Evolutionary conservation across 2,113 vertebrate genomes (phyloP), one percentile per base, ranked within the genome.

Genomic region (Ceyx margarethae): DNA sequence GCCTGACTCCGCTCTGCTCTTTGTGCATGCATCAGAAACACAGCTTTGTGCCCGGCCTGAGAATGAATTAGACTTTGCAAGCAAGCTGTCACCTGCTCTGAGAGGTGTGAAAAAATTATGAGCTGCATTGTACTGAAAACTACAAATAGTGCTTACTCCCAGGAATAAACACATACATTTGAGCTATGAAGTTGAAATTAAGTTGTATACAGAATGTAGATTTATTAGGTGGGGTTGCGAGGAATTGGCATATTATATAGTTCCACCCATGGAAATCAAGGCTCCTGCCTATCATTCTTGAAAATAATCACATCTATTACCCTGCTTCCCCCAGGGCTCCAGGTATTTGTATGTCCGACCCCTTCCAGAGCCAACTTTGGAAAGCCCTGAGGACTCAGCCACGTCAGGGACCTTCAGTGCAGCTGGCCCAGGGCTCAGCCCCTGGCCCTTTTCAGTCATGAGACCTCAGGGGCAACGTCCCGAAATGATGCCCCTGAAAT

Each of bases 81-180:
- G 73, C 65, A 90, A 97, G 94, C 95, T 97, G 97, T 97, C 97
- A 97, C 96, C 97, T 98, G 97, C 96, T 97, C 91, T 5, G 57
- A 94, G 94, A 97, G 94, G 96, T 97, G 97, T 97, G 97, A 97
- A 97, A 91, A 97, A 98, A 97, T 95, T 94, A 97, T 96, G 96
- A 97, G 96, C 95, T 83, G 90, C 84, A 69, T 94, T 95, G 96
- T 96, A 85, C 81, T 91, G 95, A 92, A 96, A 97, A 95, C 85
- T 82, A 90, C 95, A 92, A 94, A 87, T 29, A 92, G 91, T 67
- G 75, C 93, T 91, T 95, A 77, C 64, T 97, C 69, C 81, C 81
- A 40, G 68, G 95, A 94, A 88, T 89, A 96, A 97, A 96, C 95
- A 95, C 72, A 35, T 50, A 61, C 89, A 73, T 93, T 95, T 85